Evolutionary conservation across 2,888 invertebrate species (phyloP).

Genomic region (Polydesmus complanatus): DNA sequence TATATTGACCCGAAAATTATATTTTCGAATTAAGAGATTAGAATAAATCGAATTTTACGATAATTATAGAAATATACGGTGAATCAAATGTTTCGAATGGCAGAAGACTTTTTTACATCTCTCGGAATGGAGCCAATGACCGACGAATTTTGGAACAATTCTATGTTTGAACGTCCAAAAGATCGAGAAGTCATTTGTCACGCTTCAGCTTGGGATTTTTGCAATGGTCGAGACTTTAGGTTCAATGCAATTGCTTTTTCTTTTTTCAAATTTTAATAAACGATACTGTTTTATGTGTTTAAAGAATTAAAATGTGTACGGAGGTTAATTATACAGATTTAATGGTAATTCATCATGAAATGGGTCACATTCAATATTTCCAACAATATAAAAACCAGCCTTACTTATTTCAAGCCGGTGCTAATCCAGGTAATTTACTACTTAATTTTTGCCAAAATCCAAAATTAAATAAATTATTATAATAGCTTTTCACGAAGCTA

Average conservation of each 20-base stretch:
- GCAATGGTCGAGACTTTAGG: conserved; percentile 34
- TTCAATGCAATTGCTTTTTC: conserved; percentile 20
- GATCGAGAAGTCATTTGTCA: conserved; percentile 60
- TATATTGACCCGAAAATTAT: no score
- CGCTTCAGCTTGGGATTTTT: conserved; percentile 36
- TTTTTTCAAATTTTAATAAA: not conserved
- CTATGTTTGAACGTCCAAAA: conserved; percentile 66
- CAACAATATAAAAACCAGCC: conserved; percentile 25
- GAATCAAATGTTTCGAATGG: conserved; percentile 60
- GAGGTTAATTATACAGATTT: conserved; percentile 23
- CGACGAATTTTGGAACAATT: conserved; percentile 66
- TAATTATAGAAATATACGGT: conserved; percentile 58
- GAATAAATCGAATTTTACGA: not conserved
- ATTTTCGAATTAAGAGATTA: no score
- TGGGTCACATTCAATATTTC: conserved; percentile 28
- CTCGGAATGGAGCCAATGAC: conserved; percentile 69
- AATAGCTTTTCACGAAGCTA: conserved; percentile 56
- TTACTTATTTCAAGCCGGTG: conserved; percentile 22
- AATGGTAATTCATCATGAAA: conserved; percentile 27
- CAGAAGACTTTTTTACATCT: conserved; percentile 73
- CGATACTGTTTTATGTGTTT: not conserved
- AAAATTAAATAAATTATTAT: not conserved
- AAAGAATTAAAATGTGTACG: conserved; percentile 27
- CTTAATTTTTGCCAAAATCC: no score
- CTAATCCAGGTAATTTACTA: conserved; percentile 22